A percentile compares a stretch with the other conserved stretches of the same genome.
Evolutionary conservation across 2,888 invertebrate genomes (phyloP).

Genomic region (Syrista parreyssii): DNA sequence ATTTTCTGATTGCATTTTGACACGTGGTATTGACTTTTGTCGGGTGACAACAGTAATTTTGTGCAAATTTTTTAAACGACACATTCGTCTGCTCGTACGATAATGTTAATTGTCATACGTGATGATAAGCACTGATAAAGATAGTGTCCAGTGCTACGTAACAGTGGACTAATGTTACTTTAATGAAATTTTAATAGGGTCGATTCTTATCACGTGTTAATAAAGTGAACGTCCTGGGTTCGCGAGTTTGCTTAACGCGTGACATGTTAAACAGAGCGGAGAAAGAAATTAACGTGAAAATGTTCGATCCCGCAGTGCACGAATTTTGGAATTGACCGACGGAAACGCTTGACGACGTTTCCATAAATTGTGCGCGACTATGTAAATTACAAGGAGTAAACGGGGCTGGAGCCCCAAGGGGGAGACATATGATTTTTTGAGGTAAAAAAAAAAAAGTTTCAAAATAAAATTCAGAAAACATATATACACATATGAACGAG

Average conservation of each 20-base stretch:
- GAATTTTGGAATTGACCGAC: neutral
- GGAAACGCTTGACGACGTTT: neutral
- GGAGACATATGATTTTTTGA: neutral
- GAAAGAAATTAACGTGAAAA: neutral
- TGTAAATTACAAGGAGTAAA: conserved; percentile 15
- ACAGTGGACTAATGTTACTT: neutral
- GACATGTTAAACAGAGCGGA: neutral
- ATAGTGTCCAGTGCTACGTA: neutral
- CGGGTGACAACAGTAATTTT: too few relatives aligned
- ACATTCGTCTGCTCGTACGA: neutral
- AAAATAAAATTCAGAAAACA: too few relatives aligned
- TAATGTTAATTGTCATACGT: neutral
- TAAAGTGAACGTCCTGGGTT: neutral
- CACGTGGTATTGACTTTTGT: neutral
- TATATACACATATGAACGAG: neutral
- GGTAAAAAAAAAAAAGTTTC: neutral
- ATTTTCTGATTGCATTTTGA: neutral
- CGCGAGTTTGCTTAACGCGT: neutral
- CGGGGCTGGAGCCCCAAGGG: conserved; percentile 18
- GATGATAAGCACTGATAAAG: neutral
- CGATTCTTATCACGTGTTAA: neutral
- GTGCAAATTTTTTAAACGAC: too few relatives aligned
- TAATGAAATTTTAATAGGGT: neutral
- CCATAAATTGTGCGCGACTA: conserved; percentile 12
- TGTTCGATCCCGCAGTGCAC: neutral